Base-by-base conservation (phyloP, 2,113 vertebrate genomes). In the Corynorhinus townsendii region DNA sequence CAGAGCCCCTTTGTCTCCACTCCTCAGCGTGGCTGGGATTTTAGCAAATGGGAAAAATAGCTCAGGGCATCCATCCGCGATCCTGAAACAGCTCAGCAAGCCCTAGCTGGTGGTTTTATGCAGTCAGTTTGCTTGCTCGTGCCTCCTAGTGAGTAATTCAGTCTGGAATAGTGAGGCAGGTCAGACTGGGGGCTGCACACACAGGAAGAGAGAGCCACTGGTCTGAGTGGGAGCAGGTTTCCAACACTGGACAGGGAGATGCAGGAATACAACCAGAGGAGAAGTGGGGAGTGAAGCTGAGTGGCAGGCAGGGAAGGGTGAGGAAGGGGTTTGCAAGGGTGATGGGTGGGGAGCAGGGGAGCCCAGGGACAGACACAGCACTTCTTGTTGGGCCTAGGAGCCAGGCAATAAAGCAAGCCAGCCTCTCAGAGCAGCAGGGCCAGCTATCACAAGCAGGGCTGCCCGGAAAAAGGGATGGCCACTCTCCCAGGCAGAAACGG, bases 131-230 rank as follows among this genome's bases (percentile, higher is more conserved):
- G 10, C 75, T 83, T 0, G 5, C 75, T 86, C 0, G 0, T 43
- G 86, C 68, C 79, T n/a, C 20, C 68, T 69, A 14, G 79, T 92
- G 90, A 93, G 95, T 88, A 93, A 94, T 94, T 95, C 84, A 82
- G 59, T 14, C 81, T 68, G 81, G 24, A 45, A 11, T 6, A 33
- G 69, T 2, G 45, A 91, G 86, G 43, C 83, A 43, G 81, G 85
- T 77, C 92, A 94, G 93, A 54, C 40, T 28, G 38, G 12, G 90
- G 86, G 75, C 54, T 62, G 0, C 33, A 8, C 6, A 17, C 56
- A 1, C 16, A 15, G 20, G 83, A 56, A 49, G 9, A 82, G 54
- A 82, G 62, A 69, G 26, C 30, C 15, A 1, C 28, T 4, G 43
- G 20, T 66, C 73, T 43, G 64, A 64, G 14, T 2, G 4, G 64